Evolutionary conservation across 1,140 invertebrate species (phyloP), one percentile per base, ranked within the genome.

Genomic region (Nephila pilipes): DNA sequence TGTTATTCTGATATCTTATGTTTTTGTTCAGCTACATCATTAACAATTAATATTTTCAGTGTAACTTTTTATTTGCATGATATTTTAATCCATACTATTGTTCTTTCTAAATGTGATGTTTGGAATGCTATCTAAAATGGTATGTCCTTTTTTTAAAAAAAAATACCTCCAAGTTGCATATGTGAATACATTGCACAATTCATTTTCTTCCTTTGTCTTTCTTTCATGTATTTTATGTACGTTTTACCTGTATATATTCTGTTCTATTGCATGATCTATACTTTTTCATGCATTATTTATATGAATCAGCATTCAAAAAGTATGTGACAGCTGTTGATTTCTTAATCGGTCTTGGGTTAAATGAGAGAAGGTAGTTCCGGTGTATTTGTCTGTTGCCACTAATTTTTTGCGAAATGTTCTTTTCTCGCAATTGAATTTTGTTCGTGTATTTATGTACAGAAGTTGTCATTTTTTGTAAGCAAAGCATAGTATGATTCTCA

Each of bases 81-180:
- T 54, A 81, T 22, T 81, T 55, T 20, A 81, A 81, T 54, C 16
- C 20, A 75, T 75, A 75, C 20, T 29, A 75, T 75, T 46, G 46
- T 46, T 46, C 12, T 46, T 46, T 81, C 80, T 81, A 54, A 81
- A 81, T 81, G 80, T 63, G 46, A 91, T 69, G 90, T 91, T 83
- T 91, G 90, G 90, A 91, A 91, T 91, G 90, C 90, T 85, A 16
- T 91, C 57, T 91, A 57, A 81, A 25, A 14, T 90, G 79, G 29
- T 89, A 81, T 90, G 80, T 22, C 25, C 80, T 80, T 36, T 20
- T 54, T 25, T 81, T 55, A 5, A 2, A 54, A 81, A 60, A 46
- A 22, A 69, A 69, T 18, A 54, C 8, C 58, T 57, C 58, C 79
- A 60, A 83, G 79, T 36, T 38, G 55, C 69, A 75, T 75, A 75